phyloP scores from a whole-genome alignment of 2,113 vertebrate genomes.

The Hippocampus abdominalis region DNA sequence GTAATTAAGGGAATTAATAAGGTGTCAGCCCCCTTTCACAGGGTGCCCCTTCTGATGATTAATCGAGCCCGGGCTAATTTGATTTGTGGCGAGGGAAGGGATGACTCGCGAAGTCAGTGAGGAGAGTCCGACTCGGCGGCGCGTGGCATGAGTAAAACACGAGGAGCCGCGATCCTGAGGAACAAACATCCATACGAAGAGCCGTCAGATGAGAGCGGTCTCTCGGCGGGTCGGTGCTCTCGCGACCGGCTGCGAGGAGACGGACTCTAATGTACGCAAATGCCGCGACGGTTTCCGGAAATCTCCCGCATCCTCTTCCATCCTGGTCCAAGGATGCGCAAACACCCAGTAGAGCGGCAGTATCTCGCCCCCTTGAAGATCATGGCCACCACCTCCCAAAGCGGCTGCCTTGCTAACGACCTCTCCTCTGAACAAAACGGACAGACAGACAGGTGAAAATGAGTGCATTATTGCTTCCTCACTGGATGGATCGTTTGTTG shows the following conservation, averaged over 20 bases:
- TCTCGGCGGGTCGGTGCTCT: too few relatives aligned
- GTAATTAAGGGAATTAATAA: constrained; percentile 81
- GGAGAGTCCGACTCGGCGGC: constrained; percentile 61
- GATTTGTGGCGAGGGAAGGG: constrained; percentile 76
- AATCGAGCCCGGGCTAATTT: constrained; percentile 76
- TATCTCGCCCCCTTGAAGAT: constrained; percentile 27
- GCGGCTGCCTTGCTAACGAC: neutral
- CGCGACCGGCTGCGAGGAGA: too few relatives aligned
- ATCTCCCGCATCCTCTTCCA: too few relatives aligned
- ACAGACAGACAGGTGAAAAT: neutral
- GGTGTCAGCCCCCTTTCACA: constrained; percentile 71
- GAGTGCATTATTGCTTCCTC: neutral
- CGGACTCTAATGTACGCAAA: too few relatives aligned
- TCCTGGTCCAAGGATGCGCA: too few relatives aligned
- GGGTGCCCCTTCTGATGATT: constrained; percentile 67
- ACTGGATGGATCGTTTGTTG: neutral
- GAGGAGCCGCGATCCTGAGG: constrained; percentile 43
- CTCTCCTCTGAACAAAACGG: neutral
- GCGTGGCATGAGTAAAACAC: constrained; percentile 76
- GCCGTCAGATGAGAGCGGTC: constrained; percentile 50
- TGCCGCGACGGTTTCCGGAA: too few relatives aligned
- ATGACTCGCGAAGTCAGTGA: constrained; percentile 71
- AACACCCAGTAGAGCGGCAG: too few relatives aligned
- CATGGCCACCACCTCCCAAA: neutral
- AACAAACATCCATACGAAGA: constrained; percentile 48